phyloP scores from a whole-genome alignment of 2,113 vertebrate genomes.

The Poeciliopsis prolifica region DNA sequence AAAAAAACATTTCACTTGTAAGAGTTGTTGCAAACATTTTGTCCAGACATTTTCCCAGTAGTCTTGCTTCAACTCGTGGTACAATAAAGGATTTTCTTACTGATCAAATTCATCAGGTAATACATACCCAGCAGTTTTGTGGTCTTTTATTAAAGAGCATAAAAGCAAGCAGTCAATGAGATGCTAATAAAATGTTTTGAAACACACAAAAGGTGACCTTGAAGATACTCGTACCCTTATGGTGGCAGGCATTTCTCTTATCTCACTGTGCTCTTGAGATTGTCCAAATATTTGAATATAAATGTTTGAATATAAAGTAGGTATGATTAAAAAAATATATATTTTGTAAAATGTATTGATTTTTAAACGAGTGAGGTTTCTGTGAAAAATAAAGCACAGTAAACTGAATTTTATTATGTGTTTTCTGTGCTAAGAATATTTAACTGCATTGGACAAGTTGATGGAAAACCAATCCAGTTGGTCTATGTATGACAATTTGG shows the following conservation, averaged over 20 bases:
- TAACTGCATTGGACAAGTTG: neutral
- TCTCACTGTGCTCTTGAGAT: neutral
- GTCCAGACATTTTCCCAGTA: too few relatives aligned
- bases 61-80: too few relatives aligned
- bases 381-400: neutral
- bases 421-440: neutral
- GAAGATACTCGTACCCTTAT: neutral
- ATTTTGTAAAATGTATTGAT: neutral
- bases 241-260: neutral
- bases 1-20: too few relatives aligned
- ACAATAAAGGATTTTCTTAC: neutral
- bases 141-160: neutral
- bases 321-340: neutral
- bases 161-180: neutral
- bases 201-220: neutral
- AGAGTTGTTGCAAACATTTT: neutral
- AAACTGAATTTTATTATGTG: neutral
- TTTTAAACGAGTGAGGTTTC: neutral
- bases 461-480: neutral
- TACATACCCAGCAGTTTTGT: neutral
- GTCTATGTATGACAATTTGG: too few relatives aligned
- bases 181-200: neutral
- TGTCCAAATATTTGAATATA: too few relatives aligned
- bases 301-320: neutral
- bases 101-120: neutral